These are phyloP conservation scores for Dromiciops gliroides DNA, from an alignment of 2,113 vertebrate species.

Conservation along the genomic window DNA sequence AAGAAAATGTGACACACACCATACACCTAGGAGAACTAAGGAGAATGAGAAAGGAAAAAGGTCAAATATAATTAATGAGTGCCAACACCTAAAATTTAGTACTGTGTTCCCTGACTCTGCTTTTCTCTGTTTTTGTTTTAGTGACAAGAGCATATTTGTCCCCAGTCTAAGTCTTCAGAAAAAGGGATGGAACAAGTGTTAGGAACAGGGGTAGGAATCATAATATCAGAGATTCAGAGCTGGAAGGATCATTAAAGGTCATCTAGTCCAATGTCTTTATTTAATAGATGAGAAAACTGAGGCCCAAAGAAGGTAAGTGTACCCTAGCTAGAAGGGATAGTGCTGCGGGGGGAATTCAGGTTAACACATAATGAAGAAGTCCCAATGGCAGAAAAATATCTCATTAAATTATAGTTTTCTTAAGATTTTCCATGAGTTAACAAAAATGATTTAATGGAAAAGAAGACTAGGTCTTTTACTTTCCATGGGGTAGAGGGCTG, in stretches of 20 bases:
- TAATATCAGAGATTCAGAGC: no score
- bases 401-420: background rate
- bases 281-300: fast-evolving
- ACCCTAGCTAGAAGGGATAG: background rate
- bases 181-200: no score
- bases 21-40: background rate
- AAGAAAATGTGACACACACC: background rate
- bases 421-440: background rate
- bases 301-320: background rate
- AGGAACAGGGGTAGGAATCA: no score
- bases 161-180: background rate
- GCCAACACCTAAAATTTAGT: background rate
- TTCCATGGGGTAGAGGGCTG: background rate
- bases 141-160: background rate
- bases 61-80: background rate
- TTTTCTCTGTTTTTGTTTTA: background rate
- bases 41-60: background rate
- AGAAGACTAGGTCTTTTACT: background rate
- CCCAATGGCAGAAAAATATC: background rate
- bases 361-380: background rate
- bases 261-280: background rate
- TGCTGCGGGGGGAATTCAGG: background rate
- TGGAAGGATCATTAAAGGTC: no score
- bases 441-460: background rate
- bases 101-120: background rate